Percentiles rank a stretch among this genome's conserved stretches.
Evolutionary conservation across 2,888 invertebrate genomes (phyloP).

Genomic region (Lacanobia oleracea): DNA sequence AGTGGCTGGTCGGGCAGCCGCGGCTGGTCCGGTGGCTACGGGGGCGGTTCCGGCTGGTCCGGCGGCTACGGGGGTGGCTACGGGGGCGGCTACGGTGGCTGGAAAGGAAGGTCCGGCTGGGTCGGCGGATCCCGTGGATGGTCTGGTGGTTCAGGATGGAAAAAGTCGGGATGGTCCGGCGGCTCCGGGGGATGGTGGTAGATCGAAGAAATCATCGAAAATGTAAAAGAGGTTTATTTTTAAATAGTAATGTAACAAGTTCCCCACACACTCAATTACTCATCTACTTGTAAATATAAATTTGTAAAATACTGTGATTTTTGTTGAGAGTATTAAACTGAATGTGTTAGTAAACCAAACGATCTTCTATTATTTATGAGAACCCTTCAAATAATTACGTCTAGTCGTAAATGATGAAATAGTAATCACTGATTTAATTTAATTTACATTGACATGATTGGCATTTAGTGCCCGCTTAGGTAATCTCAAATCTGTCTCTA

Average conservation of each 20-base stretch:
- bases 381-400: background rate
- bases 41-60: background rate
- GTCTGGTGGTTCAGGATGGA: slow-evolving; percentile 16
- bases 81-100: slow-evolving; percentile 27
- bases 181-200: slow-evolving; percentile 53
- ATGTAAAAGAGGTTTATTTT: background rate
- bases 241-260: background rate
- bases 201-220: background rate
- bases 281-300: slow-evolving; percentile 8
- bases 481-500: background rate
- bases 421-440: background rate
- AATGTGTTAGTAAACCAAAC: slow-evolving; percentile 18
- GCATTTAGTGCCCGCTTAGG: background rate
- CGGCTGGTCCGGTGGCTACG: slow-evolving; percentile 35
- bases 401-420: background rate
- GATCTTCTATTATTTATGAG: background rate
- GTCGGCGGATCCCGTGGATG: slow-evolving; percentile 18
- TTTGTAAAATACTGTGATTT: slow-evolving; percentile 5
- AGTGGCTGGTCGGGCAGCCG: slow-evolving; percentile 29
- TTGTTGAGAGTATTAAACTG: slow-evolving; percentile 28
- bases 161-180: too few relatives aligned
- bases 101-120: slow-evolving; percentile 7
- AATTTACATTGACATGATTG: background rate
- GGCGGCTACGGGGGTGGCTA: slow-evolving; percentile 7
- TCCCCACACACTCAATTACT: background rate